Conservation (phyloP, 2,888 invertebrate genomes). For the Oasisia sp. region DNA sequence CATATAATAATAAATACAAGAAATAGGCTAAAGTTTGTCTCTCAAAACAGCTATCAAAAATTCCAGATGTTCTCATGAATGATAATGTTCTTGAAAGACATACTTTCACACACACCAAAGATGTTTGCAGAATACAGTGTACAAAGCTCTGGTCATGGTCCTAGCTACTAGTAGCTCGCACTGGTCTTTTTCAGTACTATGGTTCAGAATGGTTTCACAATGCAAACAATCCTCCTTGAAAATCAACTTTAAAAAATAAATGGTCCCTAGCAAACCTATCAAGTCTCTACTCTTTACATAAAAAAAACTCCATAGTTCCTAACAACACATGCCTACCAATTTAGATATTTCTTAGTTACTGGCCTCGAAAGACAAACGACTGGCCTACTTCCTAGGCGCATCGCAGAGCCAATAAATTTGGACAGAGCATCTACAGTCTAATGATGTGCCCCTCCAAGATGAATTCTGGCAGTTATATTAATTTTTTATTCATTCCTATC, state of each 20-base stretch:
- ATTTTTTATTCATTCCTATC: conserved; percentile 7
- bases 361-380: background rate
- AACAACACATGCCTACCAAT: background rate
- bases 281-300: background rate
- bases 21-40: background rate
- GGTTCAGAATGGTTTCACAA: background rate
- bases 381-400: background rate
- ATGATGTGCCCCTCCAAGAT: background rate
- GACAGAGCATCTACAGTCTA: background rate
- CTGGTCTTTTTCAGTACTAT: background rate
- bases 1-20: background rate
- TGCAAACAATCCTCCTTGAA: background rate
- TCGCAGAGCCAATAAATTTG: background rate
- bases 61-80: background rate
- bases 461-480: background rate
- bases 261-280: background rate
- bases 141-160: background rate
- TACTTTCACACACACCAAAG: background rate
- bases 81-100: background rate
- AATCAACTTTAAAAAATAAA: background rate
- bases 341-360: background rate
- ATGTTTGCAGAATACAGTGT: background rate
- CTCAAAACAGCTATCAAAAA: background rate
- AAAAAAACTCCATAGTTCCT: background rate
- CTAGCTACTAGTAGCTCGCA: background rate